A percentile compares a stretch with the other conserved stretches of the same genome.
Conservation (phyloP, 2,113 vertebrate genomes). For the Cottus gobio region DNA sequence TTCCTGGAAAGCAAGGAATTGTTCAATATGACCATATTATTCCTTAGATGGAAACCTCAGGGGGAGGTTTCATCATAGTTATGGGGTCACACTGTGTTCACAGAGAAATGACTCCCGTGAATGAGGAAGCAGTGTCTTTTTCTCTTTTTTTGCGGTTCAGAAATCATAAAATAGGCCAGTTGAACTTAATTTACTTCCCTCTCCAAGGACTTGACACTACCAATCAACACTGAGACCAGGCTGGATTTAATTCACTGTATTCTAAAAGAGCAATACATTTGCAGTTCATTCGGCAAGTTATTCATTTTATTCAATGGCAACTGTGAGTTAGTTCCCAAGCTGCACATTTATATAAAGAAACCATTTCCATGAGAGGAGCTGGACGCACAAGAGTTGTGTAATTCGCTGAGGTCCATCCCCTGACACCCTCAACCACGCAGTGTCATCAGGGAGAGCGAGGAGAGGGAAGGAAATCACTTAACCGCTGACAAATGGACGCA, state of each 20-base stretch:
- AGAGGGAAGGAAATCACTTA: slow-evolving; percentile 65
- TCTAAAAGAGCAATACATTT: slow-evolving; percentile 2
- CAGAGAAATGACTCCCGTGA: slow-evolving; percentile 27
- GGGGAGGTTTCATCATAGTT: slow-evolving; percentile 58
- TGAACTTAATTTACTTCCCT: slow-evolving; percentile 24
- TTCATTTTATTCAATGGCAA: slow-evolving; percentile 16
- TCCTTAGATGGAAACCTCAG: slow-evolving; percentile 42
- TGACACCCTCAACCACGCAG: slow-evolving; percentile 37
- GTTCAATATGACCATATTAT: slow-evolving; percentile 58
- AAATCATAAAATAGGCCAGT: slow-evolving; percentile 5
- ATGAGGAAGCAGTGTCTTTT: slow-evolving; percentile 3
- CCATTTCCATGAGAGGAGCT: slow-evolving; percentile 18
- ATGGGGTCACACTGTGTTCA: slow-evolving; percentile 58
- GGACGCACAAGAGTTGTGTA: slow-evolving; percentile 34
- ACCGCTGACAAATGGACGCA: slow-evolving; percentile 63
- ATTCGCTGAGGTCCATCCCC: slow-evolving; percentile 43
- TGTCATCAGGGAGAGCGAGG: slow-evolving; percentile 43
- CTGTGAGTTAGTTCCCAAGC: background rate
- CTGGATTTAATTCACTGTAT: slow-evolving; percentile 17
- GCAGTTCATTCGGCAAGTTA: background rate
- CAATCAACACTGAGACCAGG: background rate
- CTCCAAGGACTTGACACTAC: background rate
- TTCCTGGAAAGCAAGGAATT: slow-evolving; percentile 54
- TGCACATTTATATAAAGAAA: slow-evolving; percentile 20
- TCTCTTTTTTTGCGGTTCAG: slow-evolving; percentile 2